Evolutionary conservation across 2,113 vertebrate species (phyloP).

Genomic region (Boulengeromyrus knoepffleri): DNA sequence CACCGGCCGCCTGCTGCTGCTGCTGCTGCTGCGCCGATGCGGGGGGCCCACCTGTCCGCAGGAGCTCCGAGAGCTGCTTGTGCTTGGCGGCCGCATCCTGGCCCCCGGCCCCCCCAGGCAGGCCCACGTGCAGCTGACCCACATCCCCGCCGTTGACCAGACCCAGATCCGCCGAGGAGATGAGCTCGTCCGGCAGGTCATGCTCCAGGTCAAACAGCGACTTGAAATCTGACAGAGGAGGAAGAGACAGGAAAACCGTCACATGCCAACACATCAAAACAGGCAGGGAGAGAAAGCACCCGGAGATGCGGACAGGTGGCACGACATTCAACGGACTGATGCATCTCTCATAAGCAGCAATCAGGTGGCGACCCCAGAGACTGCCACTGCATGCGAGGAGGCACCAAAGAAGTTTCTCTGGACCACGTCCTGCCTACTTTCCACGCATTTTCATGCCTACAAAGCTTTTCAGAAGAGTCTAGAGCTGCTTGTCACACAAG

Average conservation of each 20-base stretch:
- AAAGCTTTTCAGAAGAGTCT: neutral
- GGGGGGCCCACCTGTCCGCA: slow-evolving; percentile 69
- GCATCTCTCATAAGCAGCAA: neutral
- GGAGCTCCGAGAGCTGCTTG: slow-evolving; percentile 92
- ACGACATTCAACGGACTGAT: neutral
- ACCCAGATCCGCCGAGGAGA: slow-evolving; percentile 84
- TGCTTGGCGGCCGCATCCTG: slow-evolving; percentile 95
- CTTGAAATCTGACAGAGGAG: slow-evolving; percentile 75
- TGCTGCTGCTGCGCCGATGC: slow-evolving; percentile 61
- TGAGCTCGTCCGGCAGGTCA: slow-evolving; percentile 94
- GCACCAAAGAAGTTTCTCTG: neutral
- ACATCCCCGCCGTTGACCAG: slow-evolving; percentile 83
- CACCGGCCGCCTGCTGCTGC: slow-evolving; percentile 42
- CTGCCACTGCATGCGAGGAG: neutral
- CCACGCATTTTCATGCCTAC: neutral
- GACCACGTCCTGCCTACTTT: neutral
- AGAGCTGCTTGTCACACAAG: neutral
- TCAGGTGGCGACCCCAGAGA: neutral
- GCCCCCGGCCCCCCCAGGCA: slow-evolving; percentile 59
- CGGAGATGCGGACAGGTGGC: neutral
- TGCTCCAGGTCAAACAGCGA: slow-evolving; percentile 94
- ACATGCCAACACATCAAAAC: neutral
- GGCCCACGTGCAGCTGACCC: slow-evolving; percentile 79
- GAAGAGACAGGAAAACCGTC: neutral
- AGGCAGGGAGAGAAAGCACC: neutral